Conservation (phyloP, 2,113 vertebrate genomes). For the Dipodomys ordii region DNA sequence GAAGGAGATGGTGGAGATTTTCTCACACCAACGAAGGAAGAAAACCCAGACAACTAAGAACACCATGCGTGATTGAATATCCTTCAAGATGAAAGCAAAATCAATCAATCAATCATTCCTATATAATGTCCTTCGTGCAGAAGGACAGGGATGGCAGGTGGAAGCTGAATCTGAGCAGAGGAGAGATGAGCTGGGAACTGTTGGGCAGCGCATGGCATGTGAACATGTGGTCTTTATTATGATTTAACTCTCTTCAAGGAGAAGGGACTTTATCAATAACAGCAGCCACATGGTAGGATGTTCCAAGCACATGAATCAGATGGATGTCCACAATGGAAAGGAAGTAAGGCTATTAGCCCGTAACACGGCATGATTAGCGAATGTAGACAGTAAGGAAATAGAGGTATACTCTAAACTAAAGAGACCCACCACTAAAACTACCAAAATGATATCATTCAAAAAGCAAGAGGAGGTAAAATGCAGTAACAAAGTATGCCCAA, state of each 20-base stretch:
- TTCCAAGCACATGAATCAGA: neutral
- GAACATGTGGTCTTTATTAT: neutral
- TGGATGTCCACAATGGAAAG: neutral
- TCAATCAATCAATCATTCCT: neutral
- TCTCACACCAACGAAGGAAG: no score
- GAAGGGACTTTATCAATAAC: neutral
- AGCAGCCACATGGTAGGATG: accelerated
- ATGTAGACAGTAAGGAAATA: neutral
- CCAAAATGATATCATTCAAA: accelerated
- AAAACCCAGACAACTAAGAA: no score
- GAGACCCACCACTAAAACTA: no score
- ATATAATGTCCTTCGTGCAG: neutral
- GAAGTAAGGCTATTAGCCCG: neutral
- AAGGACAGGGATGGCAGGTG: neutral
- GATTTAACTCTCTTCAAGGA: neutral
- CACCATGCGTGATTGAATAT: neutral
- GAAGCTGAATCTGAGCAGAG: neutral
- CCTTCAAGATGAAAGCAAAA: neutral
- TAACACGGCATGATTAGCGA: accelerated
- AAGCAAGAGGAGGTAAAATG: no score
- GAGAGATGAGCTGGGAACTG: no score
- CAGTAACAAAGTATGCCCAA: neutral
- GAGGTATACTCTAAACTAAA: accelerated
- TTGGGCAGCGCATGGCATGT: no score
- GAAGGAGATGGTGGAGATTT: neutral